A percentile compares a stretch with the other conserved stretches of the same genome.
These are phyloP conservation scores for Rhagoletis zephyria DNA, from an alignment of 1,140 invertebrate genomes.

Conservation along the genomic window DNA sequence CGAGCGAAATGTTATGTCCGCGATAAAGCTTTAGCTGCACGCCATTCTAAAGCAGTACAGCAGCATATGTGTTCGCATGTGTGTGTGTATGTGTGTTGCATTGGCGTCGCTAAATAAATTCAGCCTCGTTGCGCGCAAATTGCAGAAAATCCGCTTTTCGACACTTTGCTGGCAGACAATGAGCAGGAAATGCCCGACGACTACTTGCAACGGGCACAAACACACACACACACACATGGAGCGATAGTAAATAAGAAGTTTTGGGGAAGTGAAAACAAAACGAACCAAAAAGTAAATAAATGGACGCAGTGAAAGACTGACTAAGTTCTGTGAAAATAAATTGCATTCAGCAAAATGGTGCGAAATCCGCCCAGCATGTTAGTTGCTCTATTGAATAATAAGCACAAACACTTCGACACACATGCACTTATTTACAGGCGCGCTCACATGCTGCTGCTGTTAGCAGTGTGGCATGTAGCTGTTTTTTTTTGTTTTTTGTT, in stretches of 20 bases:
- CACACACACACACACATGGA: background rate
- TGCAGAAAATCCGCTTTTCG: constrained; percentile 52
- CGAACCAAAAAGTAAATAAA: constrained; percentile 28
- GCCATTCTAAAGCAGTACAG: too few relatives aligned
- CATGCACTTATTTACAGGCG: too few relatives aligned
- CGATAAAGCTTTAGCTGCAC: too few relatives aligned
- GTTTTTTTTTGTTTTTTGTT: background rate
- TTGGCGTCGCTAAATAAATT: constrained; percentile 43
- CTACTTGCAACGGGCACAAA: background rate
- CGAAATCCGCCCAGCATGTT: constrained; percentile 49
- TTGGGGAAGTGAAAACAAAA: background rate
- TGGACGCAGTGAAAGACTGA: constrained; percentile 29
- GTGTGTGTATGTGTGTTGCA: background rate
- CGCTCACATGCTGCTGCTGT: background rate
- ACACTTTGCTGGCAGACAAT: constrained; percentile 50
- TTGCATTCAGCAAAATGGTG: constrained; percentile 43
- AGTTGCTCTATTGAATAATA: constrained; percentile 51
- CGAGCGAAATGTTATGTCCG: too few relatives aligned
- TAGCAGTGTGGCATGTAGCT: background rate
- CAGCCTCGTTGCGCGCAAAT: constrained; percentile 48
- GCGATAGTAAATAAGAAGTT: background rate
- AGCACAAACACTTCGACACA: background rate
- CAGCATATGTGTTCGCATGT: background rate
- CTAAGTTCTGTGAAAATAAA: constrained; percentile 30
- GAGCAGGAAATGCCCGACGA: constrained; percentile 30